Conservation (phyloP, 2,888 invertebrate genomes). For the Tachina lurida region DNA sequence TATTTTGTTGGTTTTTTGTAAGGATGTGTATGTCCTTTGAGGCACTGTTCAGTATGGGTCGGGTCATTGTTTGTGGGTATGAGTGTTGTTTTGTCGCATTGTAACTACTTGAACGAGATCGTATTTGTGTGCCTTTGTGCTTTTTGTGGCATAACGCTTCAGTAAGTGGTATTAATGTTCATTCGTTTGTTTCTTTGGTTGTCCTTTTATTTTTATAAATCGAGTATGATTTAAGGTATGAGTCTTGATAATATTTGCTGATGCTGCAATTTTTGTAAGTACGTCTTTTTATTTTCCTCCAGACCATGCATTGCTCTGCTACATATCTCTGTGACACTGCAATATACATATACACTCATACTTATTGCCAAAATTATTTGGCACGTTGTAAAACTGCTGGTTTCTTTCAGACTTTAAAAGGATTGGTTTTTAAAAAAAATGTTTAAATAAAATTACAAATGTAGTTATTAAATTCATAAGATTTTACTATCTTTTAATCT, state of each 20-base stretch:
- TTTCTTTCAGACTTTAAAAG: constrained; percentile 21
- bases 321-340: constrained; percentile 41
- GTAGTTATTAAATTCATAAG: too few relatives aligned
- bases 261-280: constrained; percentile 55
- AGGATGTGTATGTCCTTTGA: constrained; percentile 54
- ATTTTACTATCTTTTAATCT: too few relatives aligned
- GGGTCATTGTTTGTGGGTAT: not conserved
- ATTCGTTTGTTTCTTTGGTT: constrained; percentile 75
- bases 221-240: constrained; percentile 27
- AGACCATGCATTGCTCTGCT: constrained; percentile 26
- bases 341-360: not conserved
- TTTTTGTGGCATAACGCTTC: constrained; percentile 79
- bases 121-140: constrained; percentile 73
- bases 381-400: constrained; percentile 20
- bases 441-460: too few relatives aligned
- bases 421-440: not conserved
- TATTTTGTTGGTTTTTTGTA: constrained; percentile 20
- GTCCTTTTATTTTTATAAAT: constrained; percentile 49
- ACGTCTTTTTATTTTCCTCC: constrained; percentile 15
- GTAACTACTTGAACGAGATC: constrained; percentile 60
- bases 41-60: constrained; percentile 1
- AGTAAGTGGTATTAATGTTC: constrained; percentile 79
- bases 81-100: constrained; percentile 74
- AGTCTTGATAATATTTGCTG: constrained; percentile 68
- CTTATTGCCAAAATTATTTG: constrained; percentile 46